Conservation (phyloP, 2,113 vertebrate genomes). For the Oreotrochilus melanogaster region DNA sequence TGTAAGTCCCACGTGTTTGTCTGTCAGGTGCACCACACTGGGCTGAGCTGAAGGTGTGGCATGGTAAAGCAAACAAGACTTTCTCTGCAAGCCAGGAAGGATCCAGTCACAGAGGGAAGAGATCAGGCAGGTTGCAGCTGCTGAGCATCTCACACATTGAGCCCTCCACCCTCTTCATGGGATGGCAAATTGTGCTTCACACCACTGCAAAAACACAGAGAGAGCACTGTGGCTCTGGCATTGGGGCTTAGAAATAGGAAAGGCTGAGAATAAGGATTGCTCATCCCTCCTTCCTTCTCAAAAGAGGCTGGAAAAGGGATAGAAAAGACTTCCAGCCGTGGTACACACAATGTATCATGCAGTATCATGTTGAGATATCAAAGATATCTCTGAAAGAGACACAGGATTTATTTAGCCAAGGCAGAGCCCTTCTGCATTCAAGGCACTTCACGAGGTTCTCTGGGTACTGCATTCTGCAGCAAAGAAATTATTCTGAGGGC, state of each 20-base stretch:
- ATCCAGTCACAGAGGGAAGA: neutral
- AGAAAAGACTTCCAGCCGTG: neutral
- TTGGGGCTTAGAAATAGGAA: neutral
- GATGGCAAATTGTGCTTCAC: neutral
- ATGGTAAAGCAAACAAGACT: neutral
- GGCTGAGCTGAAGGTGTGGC: neutral
- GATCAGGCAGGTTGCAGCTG: neutral
- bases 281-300: neutral
- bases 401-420: neutral
- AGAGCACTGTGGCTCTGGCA: neutral
- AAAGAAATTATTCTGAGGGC: neutral
- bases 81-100: neutral
- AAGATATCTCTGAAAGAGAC: neutral
- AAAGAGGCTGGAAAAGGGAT: neutral
- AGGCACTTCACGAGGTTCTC: neutral
- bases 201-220: neutral
- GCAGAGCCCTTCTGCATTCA: neutral
- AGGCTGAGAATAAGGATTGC: neutral
- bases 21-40: neutral
- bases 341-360: accelerated
- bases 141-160: neutral
- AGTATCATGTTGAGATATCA: neutral
- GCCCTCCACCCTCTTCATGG: neutral
- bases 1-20: neutral
- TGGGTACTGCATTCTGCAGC: neutral